Evolutionary conservation across 2,888 invertebrate species (phyloP).

Genomic region (Diarsia rubi): DNA sequence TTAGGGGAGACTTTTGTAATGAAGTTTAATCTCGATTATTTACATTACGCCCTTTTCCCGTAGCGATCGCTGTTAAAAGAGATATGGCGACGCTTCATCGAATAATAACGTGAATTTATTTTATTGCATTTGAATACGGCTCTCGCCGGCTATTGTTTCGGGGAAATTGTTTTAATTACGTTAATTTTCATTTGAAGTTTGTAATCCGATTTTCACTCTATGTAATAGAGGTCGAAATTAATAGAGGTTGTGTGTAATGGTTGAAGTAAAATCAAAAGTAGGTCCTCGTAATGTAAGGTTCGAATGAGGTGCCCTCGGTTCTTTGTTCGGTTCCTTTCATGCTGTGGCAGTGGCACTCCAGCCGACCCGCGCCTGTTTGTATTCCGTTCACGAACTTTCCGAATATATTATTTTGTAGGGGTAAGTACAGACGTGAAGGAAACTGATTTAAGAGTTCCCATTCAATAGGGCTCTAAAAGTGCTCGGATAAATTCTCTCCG

Average conservation of each 20-base stretch:
- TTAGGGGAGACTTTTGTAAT: conserved; percentile 72
- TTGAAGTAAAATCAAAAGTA: conserved; percentile 67
- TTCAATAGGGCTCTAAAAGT: conserved; percentile 82
- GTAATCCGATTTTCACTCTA: conserved; percentile 63
- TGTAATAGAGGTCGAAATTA: conserved; percentile 63
- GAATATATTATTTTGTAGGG: conserved; percentile 87
- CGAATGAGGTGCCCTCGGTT: conserved; percentile 76
- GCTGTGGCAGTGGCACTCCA: conserved; percentile 80
- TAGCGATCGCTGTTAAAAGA: conserved; percentile 45
- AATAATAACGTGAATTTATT: conserved; percentile 69
- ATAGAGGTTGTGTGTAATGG: conserved; percentile 66
- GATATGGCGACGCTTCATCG: conserved; percentile 70
- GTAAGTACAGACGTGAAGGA: conserved; percentile 82
- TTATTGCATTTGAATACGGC: conserved; percentile 64
- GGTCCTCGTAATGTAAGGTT: conserved; percentile 71
- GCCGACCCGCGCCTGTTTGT: conserved; percentile 83
- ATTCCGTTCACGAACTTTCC: conserved; percentile 88
- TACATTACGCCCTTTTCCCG: conserved; percentile 55
- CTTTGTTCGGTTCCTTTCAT: conserved; percentile 84
- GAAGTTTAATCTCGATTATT: conserved; percentile 67
- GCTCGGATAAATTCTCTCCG: conserved; percentile 75
- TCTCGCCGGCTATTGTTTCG: conserved; percentile 61
- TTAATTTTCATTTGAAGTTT: conserved; percentile 67
- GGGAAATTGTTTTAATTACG: conserved; percentile 67
- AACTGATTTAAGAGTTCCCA: conserved; percentile 86